phyloP scores from a whole-genome alignment of 1,140 invertebrate genomes.

The Pseudomyrmex concolor region DNA sequence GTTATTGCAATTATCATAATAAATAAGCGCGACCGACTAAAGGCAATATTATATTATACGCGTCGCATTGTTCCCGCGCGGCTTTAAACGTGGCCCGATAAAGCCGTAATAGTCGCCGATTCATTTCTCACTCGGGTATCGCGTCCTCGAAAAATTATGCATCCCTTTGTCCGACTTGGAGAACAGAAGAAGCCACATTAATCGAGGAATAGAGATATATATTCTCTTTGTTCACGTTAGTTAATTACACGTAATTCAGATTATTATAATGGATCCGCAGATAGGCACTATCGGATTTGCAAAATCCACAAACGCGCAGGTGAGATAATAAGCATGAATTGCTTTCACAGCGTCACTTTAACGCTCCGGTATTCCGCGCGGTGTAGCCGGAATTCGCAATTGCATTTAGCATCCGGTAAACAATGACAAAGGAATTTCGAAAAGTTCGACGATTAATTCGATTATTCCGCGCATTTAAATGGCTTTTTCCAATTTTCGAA shows the following conservation, averaged over 20 bases:
- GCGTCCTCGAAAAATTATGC: slow-evolving; percentile 39
- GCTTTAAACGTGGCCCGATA: slow-evolving; percentile 20
- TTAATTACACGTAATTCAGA: slow-evolving; percentile 54
- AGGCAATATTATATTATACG: slow-evolving; percentile 20
- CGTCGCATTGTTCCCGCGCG: background rate
- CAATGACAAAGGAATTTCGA: background rate
- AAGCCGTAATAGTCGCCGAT: slow-evolving; percentile 9
- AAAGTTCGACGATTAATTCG: background rate
- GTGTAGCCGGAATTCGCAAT: background rate
- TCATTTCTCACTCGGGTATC: background rate
- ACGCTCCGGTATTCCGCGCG: background rate
- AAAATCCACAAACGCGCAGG: slow-evolving; percentile 30
- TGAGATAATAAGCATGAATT: slow-evolving; percentile 43
- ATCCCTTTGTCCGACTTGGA: slow-evolving; percentile 23
- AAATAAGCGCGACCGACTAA: background rate
- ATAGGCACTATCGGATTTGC: background rate
- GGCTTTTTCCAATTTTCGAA: too few species aligned
- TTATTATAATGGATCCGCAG: slow-evolving; percentile 29
- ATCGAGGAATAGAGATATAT: slow-evolving; percentile 25
- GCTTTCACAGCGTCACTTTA: background rate
- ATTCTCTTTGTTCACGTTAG: slow-evolving; percentile 32
- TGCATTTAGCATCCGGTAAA: background rate
- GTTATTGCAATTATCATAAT: slow-evolving; percentile 2
- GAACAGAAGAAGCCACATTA: slow-evolving; percentile 34
- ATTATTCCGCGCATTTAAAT: background rate